Evolutionary conservation across 2,113 vertebrate genomes (phyloP).

Genomic region (Malurus cyaneus): DNA sequence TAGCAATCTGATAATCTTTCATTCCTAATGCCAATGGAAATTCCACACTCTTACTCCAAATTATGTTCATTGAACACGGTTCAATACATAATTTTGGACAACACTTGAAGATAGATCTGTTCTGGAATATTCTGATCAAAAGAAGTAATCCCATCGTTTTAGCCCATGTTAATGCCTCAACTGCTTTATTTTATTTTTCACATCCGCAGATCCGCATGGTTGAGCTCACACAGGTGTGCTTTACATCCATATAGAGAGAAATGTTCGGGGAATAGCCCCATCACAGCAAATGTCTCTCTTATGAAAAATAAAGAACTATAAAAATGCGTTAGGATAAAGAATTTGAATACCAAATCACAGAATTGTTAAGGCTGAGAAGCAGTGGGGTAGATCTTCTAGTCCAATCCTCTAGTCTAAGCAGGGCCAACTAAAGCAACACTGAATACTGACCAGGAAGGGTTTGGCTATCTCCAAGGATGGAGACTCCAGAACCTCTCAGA

Average conservation of each 20-base stretch:
- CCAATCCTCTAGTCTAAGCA: background rate
- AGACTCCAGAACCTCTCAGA: background rate
- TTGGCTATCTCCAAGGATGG: background rate
- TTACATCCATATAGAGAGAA: background rate
- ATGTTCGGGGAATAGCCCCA: background rate
- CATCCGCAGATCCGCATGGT: background rate
- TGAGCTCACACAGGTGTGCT: background rate
- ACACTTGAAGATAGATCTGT: background rate
- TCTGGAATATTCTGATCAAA: background rate
- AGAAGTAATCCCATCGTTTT: background rate
- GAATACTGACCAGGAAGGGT: background rate
- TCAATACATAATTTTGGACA: background rate
- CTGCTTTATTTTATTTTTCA: background rate
- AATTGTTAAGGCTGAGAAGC: background rate
- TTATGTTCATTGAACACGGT: background rate
- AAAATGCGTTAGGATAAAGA: background rate
- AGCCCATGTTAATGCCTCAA: fast-evolving
- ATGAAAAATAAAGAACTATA: background rate
- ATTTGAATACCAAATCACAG: background rate
- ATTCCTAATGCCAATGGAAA: background rate
- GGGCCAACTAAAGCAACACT: background rate
- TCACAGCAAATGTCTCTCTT: background rate
- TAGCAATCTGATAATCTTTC: background rate
- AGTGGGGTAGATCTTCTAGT: background rate
- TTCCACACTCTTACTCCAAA: background rate